Evolutionary conservation across 2,797 vertebrate species (phyloP), one percentile per base, ranked within the genome.

Genomic region (Lagodon rhomboides): DNA sequence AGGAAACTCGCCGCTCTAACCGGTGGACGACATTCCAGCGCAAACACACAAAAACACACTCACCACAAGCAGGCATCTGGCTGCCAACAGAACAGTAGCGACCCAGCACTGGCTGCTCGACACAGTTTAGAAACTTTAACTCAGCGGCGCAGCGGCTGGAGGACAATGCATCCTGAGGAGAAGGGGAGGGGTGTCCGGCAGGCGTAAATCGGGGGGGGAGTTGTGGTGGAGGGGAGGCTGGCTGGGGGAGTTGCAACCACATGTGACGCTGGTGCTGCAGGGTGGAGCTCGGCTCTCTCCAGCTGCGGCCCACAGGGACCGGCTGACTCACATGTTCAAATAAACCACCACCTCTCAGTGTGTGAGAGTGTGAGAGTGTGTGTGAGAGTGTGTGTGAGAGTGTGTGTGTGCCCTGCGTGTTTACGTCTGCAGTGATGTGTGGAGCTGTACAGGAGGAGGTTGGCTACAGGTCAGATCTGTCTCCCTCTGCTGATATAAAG

Each of bases 161-260:
- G 93, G 92, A 95, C 91, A 93, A 95, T 91, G 77, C 93, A 93
- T 90, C 89, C 90, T 89, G 84, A 62, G 80, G 87, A 63, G 54
- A 75, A 90, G 85, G 85, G 87, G 83, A 90, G 92, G 87, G 88
- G 84, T 76, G 74, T 82, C 75, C 73, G 50, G 78, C 82, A 43
- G 13, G 82, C 89, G 91, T 87, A 91, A 87, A 88, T 87, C 81
- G 85, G 58, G 63, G 58, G 63, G 65, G 41, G 68, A 78, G 87
- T 53, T 64, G 8, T 84, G 86, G 79, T 10, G 60, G 55, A 63
- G 72, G 58, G 82, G 76, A 30, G 77, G 69, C 3, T 30, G 65
- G 86, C 3, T 30, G 65, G 86, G 75, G 78, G 77, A 54, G 83
- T 82, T 80, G 72, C 72, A 75, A 89, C 88, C 90, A 83, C 87